Percentiles rank a stretch among this genome's conserved stretches.
phyloP scores from a whole-genome alignment of 2,113 vertebrate species.

The Syrmaticus mikado region DNA sequence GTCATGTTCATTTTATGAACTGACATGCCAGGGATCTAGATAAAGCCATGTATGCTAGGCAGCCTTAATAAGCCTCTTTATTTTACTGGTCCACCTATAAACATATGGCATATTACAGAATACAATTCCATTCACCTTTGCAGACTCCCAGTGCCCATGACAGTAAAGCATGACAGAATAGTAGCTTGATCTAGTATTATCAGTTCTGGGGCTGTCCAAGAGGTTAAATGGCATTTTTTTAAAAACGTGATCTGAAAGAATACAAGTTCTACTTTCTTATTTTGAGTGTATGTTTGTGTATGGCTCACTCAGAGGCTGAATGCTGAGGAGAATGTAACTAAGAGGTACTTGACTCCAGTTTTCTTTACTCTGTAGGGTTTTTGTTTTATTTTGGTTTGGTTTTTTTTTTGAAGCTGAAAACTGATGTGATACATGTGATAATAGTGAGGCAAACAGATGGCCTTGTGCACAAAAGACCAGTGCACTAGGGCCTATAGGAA shows the following conservation, averaged over 20 bases:
- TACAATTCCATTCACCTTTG: background rate
- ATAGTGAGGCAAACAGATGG: background rate
- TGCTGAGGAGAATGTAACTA: background rate
- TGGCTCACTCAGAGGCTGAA: background rate
- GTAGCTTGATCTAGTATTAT: background rate
- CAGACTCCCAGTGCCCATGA: background rate
- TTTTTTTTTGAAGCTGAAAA: slow-evolving; percentile 3
- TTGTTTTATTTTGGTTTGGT: too few relatives aligned
- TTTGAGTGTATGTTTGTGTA: background rate
- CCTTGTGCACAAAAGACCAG: background rate
- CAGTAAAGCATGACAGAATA: background rate
- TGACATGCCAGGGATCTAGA: background rate
- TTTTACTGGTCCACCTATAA: background rate
- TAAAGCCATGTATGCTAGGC: fast-evolving
- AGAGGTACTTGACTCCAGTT: background rate
- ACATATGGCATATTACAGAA: background rate
- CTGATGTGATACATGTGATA: background rate
- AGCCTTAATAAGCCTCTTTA: background rate
- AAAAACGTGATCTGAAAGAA: background rate
- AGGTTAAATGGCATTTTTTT: background rate
- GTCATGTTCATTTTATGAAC: background rate
- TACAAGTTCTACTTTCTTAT: background rate
- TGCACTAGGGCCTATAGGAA: background rate
- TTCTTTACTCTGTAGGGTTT: background rate
- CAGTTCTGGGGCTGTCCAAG: background rate